Conservation (phyloP, 2,797 vertebrate genomes). For the Gymnothorax reevesii region DNA sequence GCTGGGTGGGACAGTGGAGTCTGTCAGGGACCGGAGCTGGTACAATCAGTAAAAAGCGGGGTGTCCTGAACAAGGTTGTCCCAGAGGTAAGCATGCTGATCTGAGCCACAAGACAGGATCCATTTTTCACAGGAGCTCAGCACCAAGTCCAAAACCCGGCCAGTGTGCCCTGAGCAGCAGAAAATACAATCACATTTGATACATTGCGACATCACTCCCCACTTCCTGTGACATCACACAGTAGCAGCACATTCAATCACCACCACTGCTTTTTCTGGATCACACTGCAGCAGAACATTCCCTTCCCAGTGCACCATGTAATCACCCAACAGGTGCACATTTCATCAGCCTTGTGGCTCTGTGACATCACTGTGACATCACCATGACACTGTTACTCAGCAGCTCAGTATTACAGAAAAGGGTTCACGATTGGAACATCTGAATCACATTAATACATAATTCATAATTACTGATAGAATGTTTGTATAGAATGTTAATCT, state of each 20-base stretch:
- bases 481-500: background rate
- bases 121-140: slow-evolving; percentile 59
- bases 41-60: background rate
- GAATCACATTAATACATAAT: background rate
- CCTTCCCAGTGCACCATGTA: too few species aligned
- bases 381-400: too few species aligned
- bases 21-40: background rate
- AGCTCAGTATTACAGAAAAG: too few species aligned
- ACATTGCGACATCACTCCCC: background rate
- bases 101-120: slow-evolving; percentile 71
- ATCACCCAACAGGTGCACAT: too few species aligned
- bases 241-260: too few species aligned
- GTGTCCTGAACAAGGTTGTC: slow-evolving; percentile 29
- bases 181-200: background rate
- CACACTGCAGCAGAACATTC: too few species aligned
- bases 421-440: background rate
- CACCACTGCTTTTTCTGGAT: too few species aligned
- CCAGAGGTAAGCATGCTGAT: slow-evolving; percentile 70
- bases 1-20: slow-evolving; percentile 30
- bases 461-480: background rate
- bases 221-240: too few species aligned
- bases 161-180: slow-evolving; percentile 66
- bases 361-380: background rate
- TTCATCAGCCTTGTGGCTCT: background rate
- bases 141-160: slow-evolving; percentile 69